These are phyloP conservation scores for Hypsibius dujardini DNA, from an alignment of 1,140 invertebrate species.

Conservation along the genomic window DNA sequence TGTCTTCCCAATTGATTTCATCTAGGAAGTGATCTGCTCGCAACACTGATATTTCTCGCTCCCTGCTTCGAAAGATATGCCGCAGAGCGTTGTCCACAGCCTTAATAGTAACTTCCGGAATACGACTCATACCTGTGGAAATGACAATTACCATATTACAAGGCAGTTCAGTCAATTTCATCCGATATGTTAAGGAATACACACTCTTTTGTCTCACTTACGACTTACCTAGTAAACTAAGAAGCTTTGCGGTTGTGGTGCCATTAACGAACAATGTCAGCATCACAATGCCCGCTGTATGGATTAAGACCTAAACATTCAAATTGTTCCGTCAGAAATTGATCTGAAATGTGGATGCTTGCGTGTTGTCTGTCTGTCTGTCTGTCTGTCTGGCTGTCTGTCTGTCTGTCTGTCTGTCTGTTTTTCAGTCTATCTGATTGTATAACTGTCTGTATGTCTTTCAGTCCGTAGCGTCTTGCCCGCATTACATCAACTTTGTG, in stretches of 20 bases:
- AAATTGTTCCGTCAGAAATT: no score
- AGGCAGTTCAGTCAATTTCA: not conserved
- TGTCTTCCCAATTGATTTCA: not conserved
- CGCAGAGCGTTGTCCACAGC: constrained; percentile 1
- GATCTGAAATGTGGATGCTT: no score
- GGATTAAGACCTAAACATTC: constrained; percentile 31
- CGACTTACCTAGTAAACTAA: constrained; percentile 31
- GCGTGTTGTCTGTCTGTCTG: no score
- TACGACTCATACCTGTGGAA: not conserved
- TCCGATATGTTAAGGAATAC: not conserved
- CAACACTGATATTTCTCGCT: not conserved
- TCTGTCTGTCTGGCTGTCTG: no score
- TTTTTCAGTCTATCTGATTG: no score
- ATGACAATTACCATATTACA: not conserved
- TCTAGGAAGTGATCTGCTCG: not conserved
- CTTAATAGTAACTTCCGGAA: not conserved
- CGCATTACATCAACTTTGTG: no score
- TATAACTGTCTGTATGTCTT: no score
- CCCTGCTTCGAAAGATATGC: not conserved
- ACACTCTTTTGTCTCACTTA: not conserved
- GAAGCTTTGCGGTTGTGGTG: constrained; percentile 31
- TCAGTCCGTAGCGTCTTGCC: no score
- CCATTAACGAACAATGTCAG: constrained; percentile 34
- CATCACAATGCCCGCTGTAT: constrained; percentile 34
- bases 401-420: no score